Evolutionary conservation across 2,797 vertebrate species (phyloP), one percentile per base, ranked within the genome.

Genomic region (Discoglossus pictus): DNA sequence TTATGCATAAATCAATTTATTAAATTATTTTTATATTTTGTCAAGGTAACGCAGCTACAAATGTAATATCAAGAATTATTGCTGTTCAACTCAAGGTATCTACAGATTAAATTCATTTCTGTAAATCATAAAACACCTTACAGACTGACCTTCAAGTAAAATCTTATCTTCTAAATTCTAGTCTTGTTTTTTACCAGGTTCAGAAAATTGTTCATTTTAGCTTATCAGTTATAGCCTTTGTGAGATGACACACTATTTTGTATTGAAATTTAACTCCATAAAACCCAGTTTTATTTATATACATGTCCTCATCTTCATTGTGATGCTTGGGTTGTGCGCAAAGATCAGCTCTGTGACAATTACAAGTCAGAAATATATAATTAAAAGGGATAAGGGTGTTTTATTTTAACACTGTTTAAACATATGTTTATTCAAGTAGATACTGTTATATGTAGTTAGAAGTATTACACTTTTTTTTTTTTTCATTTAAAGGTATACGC

Each of bases 111-210:
- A 50, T 62, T 62, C 20, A 46, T 54, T 53, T 43, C 40, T n/a
- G 15, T 17, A 48, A 47, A 69, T 38, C 21, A 46, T 62, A 62
- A 61, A 55, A 23, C 46, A 47, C 54, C 21, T 17, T 40, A 18
- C n/a, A 31, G 50, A 53, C 21, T 55, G 58, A 69, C 55, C 66
- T 69, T 69, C 58, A 61, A 43, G 40, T 54, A 46, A 55, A 39
- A 12, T 23, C 35, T n/a, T 69, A 40, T 54, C 58, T 61, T 11
- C 66, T 46, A 69, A 69, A 69, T 61, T 61, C 31, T 13, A 55
- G 31, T 20, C 39, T 35, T 66, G 62, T 62, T 40, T n/a, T 51
- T 61, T 54, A 46, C 58, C 55, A 16, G 12, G 31, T 27, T 47
- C 40, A 54, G 66, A 40, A 68, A 61, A 53, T 46, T 23, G 15